Percentiles rank a stretch among this genome's conserved stretches.
These are phyloP conservation scores for Columba janthina DNA, from an alignment of 2,113 vertebrate species.

Conservation along the genomic window DNA sequence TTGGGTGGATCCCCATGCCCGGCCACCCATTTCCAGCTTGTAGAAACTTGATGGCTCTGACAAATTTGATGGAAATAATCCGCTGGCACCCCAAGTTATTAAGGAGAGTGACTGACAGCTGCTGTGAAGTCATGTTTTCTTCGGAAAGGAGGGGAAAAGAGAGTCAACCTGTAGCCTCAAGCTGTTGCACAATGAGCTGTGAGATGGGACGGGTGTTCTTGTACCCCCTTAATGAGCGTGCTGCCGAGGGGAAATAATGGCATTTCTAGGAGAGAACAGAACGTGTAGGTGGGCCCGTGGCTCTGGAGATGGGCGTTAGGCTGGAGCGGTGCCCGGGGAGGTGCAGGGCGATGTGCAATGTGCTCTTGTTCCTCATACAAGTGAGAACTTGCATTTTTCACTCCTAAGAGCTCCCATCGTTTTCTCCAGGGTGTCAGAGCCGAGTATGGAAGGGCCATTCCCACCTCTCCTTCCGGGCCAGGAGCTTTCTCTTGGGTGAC, in stretches of 20 bases:
- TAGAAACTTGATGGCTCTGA: background rate
- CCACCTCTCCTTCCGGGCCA: background rate
- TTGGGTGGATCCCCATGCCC: background rate
- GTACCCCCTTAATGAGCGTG: fast-evolving
- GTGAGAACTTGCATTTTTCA: background rate
- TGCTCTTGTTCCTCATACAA: background rate
- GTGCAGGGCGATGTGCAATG: background rate
- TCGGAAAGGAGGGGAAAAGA: background rate
- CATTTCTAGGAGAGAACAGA: background rate
- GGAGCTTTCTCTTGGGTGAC: background rate
- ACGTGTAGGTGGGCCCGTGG: background rate
- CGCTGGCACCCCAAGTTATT: background rate
- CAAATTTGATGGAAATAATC: background rate
- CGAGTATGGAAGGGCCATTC: background rate
- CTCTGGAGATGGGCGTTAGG: background rate
- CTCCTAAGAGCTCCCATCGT: background rate
- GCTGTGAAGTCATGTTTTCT: background rate
- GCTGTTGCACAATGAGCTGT: background rate
- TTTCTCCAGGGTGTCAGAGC: background rate
- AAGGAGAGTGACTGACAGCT: background rate
- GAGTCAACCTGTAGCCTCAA: background rate
- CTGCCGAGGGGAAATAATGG: fast-evolving
- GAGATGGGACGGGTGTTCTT: background rate
- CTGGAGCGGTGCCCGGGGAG: background rate
- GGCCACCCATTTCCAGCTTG: background rate